phyloP scores from a whole-genome alignment of 2,113 vertebrate species.

The Bungarus multicinctus region DNA sequence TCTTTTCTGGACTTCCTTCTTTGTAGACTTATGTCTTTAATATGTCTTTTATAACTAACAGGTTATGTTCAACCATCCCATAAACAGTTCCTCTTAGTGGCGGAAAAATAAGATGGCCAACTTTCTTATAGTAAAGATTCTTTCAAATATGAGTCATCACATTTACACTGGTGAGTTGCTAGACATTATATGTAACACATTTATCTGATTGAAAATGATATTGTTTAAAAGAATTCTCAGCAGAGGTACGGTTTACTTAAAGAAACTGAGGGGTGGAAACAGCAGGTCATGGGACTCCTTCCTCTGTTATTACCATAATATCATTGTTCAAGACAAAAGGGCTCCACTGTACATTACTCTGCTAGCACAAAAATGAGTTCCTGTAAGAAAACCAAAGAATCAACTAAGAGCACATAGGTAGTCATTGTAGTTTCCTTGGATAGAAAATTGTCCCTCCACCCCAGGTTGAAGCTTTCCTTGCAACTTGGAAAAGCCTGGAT shows the following conservation, averaged over 20 bases:
- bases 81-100: not conserved
- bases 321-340: not conserved
- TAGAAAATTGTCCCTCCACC: not conserved
- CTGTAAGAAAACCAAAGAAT: not conserved
- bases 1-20: not conserved
- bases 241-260: not conserved
- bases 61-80: not conserved
- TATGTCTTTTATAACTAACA: accelerated
- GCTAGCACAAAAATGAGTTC: not conserved
- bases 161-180: not conserved
- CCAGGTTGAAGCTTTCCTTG: not conserved
- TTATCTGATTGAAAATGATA: not conserved
- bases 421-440: not conserved
- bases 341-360: not conserved
- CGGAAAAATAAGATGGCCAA: not conserved
- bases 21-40: not conserved
- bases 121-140: not conserved
- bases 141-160: not conserved
- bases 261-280: not conserved
- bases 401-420: not conserved
- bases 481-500: not conserved
- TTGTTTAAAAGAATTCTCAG: not conserved
- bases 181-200: constrained; percentile 3
- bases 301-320: not conserved
- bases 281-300: not conserved